Evolutionary conservation across 2,797 vertebrate species (phyloP).

Genomic region (Euthynnus affinis): DNA sequence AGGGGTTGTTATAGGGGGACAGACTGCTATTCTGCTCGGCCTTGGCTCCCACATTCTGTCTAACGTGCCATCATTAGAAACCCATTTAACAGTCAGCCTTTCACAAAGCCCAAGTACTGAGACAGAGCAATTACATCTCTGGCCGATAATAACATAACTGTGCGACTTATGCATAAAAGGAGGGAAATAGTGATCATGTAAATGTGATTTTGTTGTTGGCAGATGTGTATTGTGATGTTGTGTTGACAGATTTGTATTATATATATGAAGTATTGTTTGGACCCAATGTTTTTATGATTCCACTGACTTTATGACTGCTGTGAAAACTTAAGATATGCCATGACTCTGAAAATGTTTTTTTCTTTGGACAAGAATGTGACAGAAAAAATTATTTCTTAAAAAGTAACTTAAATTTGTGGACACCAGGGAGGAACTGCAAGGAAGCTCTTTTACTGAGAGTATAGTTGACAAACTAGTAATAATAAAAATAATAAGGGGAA

Average conservation of each 20-base stretch:
- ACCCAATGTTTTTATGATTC: too few species aligned
- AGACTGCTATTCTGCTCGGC: slow-evolving; percentile 62
- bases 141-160: slow-evolving; percentile 26
- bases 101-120: slow-evolving; percentile 26
- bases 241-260: too few species aligned
- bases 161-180: slow-evolving; percentile 14
- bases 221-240: too few species aligned
- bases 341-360: slow-evolving; percentile 5
- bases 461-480: too few species aligned
- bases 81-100: slow-evolving; percentile 52
- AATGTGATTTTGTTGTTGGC: background rate
- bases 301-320: background rate
- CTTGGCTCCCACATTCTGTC: slow-evolving; percentile 45
- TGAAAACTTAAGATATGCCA: slow-evolving; percentile 20
- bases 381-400: slow-evolving; percentile 3
- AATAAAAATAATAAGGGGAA: background rate
- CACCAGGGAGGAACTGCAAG: background rate
- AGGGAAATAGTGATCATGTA: slow-evolving; percentile 1
- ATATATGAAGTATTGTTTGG: too few species aligned
- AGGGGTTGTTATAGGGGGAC: slow-evolving; percentile 40
- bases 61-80: slow-evolving; percentile 58
- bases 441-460: background rate
- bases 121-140: slow-evolving; percentile 48
- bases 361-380: slow-evolving; percentile 4
- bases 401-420: background rate